phyloP scores from a whole-genome alignment of 2,797 vertebrate genomes.

The Onychomys leucogaster region DNA sequence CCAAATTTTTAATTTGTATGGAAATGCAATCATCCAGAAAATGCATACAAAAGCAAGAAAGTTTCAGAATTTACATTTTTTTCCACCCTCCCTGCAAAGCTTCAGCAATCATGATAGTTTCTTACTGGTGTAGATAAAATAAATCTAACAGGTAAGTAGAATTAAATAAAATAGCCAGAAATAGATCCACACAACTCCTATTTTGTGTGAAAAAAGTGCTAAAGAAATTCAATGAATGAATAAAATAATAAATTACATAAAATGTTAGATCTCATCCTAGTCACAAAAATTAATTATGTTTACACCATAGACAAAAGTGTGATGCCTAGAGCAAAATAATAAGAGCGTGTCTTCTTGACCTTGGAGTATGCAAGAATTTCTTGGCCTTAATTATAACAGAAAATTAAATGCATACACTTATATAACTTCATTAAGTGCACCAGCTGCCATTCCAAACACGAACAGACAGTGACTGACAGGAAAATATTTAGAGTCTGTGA shows the following conservation, averaged over 20 bases:
- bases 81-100: background rate
- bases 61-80: background rate
- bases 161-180: background rate
- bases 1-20: background rate
- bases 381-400: background rate
- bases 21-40: background rate
- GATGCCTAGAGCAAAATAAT: background rate
- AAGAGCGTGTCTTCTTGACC: background rate
- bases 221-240: background rate
- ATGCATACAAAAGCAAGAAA: background rate
- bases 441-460: background rate
- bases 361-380: background rate
- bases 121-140: background rate
- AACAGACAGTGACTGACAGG: background rate
- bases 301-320: background rate
- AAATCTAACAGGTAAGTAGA: background rate
- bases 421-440: background rate
- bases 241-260: background rate
- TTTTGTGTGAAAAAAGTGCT: background rate
- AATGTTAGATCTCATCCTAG: background rate
- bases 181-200: background rate
- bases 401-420: background rate
- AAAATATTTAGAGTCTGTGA: slow-evolving; percentile 11
- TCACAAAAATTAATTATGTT: slow-evolving; percentile 19
- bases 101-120: background rate